phyloP scores from a whole-genome alignment of 2,797 vertebrate genomes.

The Gallinago stenura region DNA sequence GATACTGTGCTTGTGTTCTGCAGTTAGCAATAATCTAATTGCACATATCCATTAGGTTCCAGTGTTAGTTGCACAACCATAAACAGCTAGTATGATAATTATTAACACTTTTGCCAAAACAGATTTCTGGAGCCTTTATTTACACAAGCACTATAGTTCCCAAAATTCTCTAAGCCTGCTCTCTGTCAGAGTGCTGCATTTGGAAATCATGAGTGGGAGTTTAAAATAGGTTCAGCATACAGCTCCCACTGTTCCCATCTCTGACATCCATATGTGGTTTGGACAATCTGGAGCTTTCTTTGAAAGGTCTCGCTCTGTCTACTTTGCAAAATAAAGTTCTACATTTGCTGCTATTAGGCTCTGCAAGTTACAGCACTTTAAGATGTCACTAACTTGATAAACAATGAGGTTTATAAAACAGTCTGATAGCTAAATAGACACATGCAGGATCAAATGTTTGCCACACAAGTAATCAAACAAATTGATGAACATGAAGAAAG shows the following conservation, averaged over 20 bases:
- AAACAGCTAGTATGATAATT: not conserved
- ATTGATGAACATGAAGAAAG: conserved; percentile 75
- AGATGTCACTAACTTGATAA: conserved; percentile 56
- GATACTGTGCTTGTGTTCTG: not conserved
- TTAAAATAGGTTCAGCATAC: conserved; percentile 34
- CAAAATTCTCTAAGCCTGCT: conserved; percentile 6
- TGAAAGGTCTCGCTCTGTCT: not conserved
- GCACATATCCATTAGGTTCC: not conserved
- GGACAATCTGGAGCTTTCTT: conserved; percentile 43
- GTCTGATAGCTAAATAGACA: conserved; percentile 62
- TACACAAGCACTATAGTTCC: not conserved
- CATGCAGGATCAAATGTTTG: conserved; percentile 74
- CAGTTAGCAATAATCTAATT: not conserved
- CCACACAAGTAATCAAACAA: conserved; percentile 77
- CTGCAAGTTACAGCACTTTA: conserved; percentile 13
- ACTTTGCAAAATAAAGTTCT: conserved; percentile 3
- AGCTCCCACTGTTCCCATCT: conserved; percentile 52
- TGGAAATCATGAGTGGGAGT: conserved; percentile 57
- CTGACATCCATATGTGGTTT: conserved; percentile 46
- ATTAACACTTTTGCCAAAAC: not conserved
- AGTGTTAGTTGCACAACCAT: not conserved
- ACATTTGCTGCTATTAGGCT: not conserved
- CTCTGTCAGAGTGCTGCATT: not conserved
- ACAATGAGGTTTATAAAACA: conserved; percentile 54
- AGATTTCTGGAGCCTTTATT: conserved; percentile 4